A percentile compares a stretch with the other conserved stretches of the same genome.
These are phyloP conservation scores for Scotopteryx bipunctaria DNA, from an alignment of 2,888 invertebrate genomes.

Conservation along the genomic window DNA sequence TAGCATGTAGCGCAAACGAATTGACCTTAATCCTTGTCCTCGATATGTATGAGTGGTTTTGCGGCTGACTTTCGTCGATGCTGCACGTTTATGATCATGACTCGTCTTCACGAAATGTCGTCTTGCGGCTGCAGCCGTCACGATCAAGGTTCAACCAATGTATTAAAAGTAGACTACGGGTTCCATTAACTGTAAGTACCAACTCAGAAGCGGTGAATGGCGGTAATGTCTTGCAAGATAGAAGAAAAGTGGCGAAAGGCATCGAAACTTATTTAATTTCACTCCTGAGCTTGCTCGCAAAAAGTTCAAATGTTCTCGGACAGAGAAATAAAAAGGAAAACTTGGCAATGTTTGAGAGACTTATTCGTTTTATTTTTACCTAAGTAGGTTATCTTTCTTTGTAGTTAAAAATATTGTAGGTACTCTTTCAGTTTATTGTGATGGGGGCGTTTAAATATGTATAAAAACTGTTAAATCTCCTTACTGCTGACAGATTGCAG, in stretches of 20 bases:
- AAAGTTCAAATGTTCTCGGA: slow-evolving; percentile 12
- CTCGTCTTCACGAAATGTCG: slow-evolving; percentile 42
- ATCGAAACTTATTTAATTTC: slow-evolving; percentile 4
- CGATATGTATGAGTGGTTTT: slow-evolving; percentile 26
- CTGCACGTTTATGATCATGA: slow-evolving; percentile 38
- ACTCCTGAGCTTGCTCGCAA: neutral
- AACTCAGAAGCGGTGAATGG: slow-evolving; percentile 7
- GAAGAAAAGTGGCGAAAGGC: neutral
- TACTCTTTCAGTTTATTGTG: no score
- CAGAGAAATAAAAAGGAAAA: neutral
- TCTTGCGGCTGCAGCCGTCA: slow-evolving; percentile 45
- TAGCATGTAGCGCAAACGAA: slow-evolving; percentile 21
- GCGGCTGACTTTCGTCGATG: slow-evolving; percentile 41
- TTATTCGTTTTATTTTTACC: no score
- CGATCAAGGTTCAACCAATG: slow-evolving; percentile 26
- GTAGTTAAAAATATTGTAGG: no score
- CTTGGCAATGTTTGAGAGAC: no score
- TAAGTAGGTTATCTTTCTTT: no score
- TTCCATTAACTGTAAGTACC: slow-evolving; percentile 5
- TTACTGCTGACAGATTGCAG: neutral
- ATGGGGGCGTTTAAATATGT: no score
- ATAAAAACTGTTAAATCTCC: no score
- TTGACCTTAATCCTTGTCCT: slow-evolving; percentile 33
- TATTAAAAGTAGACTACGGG: slow-evolving; percentile 12
- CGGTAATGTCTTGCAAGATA: slow-evolving; percentile 1